phyloP scores from a whole-genome alignment of 2,113 vertebrate species.

The Zosterops pallidus region DNA sequence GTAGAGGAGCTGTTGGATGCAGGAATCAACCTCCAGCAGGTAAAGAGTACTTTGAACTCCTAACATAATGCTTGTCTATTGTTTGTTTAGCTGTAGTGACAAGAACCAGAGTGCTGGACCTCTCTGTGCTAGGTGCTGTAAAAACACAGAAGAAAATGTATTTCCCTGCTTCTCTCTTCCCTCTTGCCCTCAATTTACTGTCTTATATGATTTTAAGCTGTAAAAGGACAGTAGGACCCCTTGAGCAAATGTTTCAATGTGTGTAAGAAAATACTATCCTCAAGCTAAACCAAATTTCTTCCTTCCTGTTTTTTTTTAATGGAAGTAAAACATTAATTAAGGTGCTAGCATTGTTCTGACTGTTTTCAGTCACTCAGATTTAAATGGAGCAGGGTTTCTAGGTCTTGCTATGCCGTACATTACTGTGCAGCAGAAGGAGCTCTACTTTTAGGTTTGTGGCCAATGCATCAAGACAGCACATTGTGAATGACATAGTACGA shows the following conservation, averaged over 20 bases:
- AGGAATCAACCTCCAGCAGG: conserved; percentile 82
- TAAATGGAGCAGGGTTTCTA: not conserved
- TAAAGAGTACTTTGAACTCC: conserved; percentile 44
- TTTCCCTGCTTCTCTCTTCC: not conserved
- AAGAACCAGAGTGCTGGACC: not conserved
- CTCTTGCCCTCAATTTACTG: not conserved
- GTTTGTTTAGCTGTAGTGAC: not conserved
- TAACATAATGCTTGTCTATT: not conserved
- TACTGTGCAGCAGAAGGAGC: not conserved
- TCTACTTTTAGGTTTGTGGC: not conserved
- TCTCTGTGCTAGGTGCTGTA: not conserved
- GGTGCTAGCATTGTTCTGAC: not conserved
- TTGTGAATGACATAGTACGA: not conserved
- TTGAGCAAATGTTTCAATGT: not conserved
- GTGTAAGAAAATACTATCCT: not conserved
- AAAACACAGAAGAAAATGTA: not conserved
- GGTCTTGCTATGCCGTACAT: not conserved
- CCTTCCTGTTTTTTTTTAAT: not conserved
- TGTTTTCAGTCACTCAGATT: not conserved
- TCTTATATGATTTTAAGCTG: not conserved
- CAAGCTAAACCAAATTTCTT: not conserved
- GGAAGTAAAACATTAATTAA: not conserved
- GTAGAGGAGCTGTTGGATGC: conserved; percentile 79
- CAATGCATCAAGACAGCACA: not conserved
- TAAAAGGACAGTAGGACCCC: not conserved